Conservation (phyloP, 2,797 vertebrate genomes). For the Poliocrania exsul region DNA sequence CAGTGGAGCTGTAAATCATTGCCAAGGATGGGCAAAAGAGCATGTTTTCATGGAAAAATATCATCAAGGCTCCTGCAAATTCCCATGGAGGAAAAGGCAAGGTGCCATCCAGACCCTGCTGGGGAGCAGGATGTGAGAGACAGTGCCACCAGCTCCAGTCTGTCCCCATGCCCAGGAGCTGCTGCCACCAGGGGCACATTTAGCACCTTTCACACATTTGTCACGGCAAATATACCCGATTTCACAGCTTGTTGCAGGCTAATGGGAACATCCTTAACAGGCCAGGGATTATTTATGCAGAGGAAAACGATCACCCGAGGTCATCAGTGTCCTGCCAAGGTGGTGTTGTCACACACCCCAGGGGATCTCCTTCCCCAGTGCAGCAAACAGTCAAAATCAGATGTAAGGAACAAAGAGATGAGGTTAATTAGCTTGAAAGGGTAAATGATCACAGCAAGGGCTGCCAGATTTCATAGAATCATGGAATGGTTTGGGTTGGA, state of each 20-base stretch:
- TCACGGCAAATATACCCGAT: background rate
- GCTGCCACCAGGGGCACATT: rapidly evolving
- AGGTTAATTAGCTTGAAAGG: background rate
- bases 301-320: background rate
- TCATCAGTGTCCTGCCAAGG: background rate
- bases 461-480: background rate
- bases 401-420: background rate
- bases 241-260: slow-evolving; percentile 22
- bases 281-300: background rate
- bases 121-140: background rate
- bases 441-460: background rate
- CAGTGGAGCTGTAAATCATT: background rate
- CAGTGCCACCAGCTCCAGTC: background rate
- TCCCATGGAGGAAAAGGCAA: background rate
- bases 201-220: background rate
- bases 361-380: rapidly evolving
- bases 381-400: background rate
- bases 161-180: background rate
- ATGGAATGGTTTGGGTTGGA: background rate
- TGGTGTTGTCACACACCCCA: background rate
- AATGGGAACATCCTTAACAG: background rate
- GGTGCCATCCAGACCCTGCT: background rate
- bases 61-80: background rate
- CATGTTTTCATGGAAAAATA: rapidly evolving
- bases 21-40: background rate